Evolutionary conservation across 1,140 invertebrate genomes (phyloP).

Genomic region (Nasonia giraulti): DNA sequence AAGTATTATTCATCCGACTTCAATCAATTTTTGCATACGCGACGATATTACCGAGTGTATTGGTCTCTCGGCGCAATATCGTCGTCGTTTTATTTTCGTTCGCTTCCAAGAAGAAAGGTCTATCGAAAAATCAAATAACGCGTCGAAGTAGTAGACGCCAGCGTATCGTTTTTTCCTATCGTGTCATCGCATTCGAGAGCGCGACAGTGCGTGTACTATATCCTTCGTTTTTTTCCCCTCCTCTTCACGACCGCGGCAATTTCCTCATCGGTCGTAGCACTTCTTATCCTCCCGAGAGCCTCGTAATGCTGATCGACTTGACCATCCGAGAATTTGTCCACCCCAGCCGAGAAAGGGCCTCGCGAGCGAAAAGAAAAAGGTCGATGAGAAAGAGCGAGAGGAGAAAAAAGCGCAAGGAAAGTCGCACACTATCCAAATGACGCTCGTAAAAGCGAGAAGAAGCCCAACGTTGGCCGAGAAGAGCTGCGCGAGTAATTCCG

Average conservation of each 20-base stretch:
- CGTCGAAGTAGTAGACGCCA: neutral
- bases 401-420: neutral
- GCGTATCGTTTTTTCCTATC: neutral
- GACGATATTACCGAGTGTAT: too few species aligned
- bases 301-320: conserved; percentile 11
- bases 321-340: conserved; percentile 2
- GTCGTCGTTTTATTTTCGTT: too few species aligned
- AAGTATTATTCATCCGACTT: too few species aligned
- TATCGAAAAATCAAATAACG: neutral
- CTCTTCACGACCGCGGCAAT: neutral
- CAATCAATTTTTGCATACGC: too few species aligned
- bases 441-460: conserved; percentile 17
- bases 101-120: neutral
- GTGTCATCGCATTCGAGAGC: neutral
- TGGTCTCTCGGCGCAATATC: too few species aligned
- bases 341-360: neutral
- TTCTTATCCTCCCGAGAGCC: neutral
- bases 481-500: conserved; percentile 5
- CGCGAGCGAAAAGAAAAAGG: neutral
- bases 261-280: neutral
- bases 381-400: neutral
- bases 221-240: neutral
- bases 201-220: neutral
- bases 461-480: neutral
- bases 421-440: conserved; percentile 15